A percentile compares a stretch with the other conserved stretches of the same genome.
Evolutionary conservation across 1,140 invertebrate species (phyloP).

Genomic region (Orchesella cincta): DNA sequence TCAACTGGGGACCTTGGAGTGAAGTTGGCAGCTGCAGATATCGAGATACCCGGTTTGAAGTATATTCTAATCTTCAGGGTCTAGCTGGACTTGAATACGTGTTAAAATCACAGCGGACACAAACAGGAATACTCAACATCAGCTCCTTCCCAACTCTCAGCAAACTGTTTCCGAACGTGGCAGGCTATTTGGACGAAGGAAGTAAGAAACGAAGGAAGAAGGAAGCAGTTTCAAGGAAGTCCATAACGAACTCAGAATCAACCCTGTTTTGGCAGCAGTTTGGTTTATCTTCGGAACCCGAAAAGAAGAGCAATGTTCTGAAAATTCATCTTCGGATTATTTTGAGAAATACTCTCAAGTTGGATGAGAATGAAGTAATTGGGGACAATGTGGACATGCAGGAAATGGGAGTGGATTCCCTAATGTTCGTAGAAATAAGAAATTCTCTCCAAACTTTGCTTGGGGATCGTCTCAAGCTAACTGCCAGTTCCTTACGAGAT

Average conservation of each 20-base stretch:
- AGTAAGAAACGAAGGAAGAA: not conserved
- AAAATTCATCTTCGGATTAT: not conserved
- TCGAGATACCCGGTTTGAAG: not conserved
- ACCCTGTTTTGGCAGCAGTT: slow-evolving; percentile 13
- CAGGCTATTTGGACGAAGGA: not conserved
- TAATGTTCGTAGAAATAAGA: slow-evolving; percentile 24
- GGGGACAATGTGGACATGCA: not conserved
- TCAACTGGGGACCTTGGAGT: slow-evolving; percentile 29
- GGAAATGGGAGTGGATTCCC: slow-evolving; percentile 17
- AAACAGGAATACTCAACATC: not conserved
- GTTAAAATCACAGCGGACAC: not conserved
- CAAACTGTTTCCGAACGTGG: not conserved
- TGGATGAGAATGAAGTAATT: not conserved
- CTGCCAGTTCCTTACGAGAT: not conserved
- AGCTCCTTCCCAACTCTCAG: not conserved
- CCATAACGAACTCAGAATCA: not conserved
- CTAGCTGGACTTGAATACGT: not conserved
- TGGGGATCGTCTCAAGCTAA: not conserved
- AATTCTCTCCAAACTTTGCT: slow-evolving; percentile 3
- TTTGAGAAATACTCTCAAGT: not conserved
- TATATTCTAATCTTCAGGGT: not conserved
- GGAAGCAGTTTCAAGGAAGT: not conserved
- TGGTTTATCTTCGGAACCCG: not conserved
- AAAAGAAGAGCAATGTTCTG: not conserved
- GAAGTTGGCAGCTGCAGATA: not conserved